Percentiles rank a stretch among this genome's conserved stretches.
Conservation (phyloP, 2,113 vertebrate genomes). For the Chaetodon auriga region DNA sequence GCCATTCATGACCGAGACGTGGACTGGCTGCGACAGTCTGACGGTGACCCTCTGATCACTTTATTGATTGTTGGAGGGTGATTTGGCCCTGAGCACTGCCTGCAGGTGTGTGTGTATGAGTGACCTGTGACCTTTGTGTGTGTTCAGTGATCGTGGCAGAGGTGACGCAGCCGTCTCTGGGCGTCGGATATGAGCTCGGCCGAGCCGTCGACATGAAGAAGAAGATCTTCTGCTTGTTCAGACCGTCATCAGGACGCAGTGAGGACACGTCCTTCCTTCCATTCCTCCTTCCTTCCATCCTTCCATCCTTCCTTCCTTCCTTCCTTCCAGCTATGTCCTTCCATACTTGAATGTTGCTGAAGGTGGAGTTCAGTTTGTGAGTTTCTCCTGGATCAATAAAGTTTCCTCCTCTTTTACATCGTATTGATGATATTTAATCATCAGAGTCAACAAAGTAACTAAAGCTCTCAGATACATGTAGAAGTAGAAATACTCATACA, state of each 20-base stretch:
- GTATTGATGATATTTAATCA: no score
- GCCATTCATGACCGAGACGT: constrained; percentile 71
- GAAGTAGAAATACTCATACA: no score
- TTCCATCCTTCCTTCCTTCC: no score
- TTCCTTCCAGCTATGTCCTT: no score
- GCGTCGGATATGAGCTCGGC: constrained; percentile 75
- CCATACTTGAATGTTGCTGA: no score
- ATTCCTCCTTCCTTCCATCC: no score
- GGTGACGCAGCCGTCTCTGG: constrained; percentile 75
- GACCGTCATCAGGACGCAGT: constrained; percentile 65
- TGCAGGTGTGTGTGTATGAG: not conserved
- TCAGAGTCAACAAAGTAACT: no score
- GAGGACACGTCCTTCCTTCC: constrained; percentile 28
- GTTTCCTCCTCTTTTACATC: no score
- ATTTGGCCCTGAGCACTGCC: no score
- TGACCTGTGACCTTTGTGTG: constrained; percentile 30
- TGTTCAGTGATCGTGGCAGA: constrained; percentile 68
- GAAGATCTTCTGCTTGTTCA: constrained; percentile 71
- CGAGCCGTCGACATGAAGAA: constrained; percentile 63
- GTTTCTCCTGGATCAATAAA: no score
- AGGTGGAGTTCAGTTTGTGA: no score
- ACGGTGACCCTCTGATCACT: constrained; percentile 42
- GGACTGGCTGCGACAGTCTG: constrained; percentile 59
- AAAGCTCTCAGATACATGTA: no score
- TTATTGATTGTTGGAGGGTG: not conserved